These are phyloP conservation scores for Pseudachorutes palmiensis DNA, from an alignment of 1,140 invertebrate species.

Conservation along the genomic window DNA sequence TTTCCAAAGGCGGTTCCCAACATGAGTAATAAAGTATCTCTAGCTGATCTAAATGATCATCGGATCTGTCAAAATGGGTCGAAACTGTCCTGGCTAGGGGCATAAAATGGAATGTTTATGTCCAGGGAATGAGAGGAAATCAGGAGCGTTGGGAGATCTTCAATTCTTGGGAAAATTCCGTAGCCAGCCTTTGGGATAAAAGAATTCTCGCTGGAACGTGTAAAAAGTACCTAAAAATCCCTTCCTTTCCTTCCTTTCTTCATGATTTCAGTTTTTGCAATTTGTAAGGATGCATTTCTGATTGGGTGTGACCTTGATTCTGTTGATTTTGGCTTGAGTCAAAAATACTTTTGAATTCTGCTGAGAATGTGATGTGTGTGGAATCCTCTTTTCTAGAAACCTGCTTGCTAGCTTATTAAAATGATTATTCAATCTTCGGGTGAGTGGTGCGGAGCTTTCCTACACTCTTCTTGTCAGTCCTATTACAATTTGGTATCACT, in stretches of 20 bases:
- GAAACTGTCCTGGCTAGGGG: not conserved
- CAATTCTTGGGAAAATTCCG: not conserved
- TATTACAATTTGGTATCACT: too few species aligned
- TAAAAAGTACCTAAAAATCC: not conserved
- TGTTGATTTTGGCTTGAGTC: not conserved
- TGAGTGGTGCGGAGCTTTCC: not conserved
- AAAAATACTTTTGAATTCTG: not conserved
- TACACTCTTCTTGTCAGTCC: not conserved
- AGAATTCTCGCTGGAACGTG: not conserved
- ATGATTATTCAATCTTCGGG: not conserved
- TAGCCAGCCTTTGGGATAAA: not conserved
- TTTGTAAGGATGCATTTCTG: too few species aligned
- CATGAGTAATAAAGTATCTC: slow-evolving; percentile 18
- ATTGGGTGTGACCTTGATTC: not conserved
- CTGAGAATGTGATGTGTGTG: not conserved
- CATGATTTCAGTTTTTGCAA: too few species aligned
- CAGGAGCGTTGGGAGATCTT: too few species aligned
- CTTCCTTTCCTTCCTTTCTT: not conserved
- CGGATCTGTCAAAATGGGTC: slow-evolving; percentile 9
- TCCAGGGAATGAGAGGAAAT: not conserved
- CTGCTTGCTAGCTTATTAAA: too few species aligned
- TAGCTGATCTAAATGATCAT: slow-evolving; percentile 22
- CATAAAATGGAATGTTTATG: not conserved
- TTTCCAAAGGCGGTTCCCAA: slow-evolving; percentile 16
- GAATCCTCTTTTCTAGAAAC: not conserved